Conservation (phyloP, 2,888 invertebrate genomes). For the Melieria picta region DNA sequence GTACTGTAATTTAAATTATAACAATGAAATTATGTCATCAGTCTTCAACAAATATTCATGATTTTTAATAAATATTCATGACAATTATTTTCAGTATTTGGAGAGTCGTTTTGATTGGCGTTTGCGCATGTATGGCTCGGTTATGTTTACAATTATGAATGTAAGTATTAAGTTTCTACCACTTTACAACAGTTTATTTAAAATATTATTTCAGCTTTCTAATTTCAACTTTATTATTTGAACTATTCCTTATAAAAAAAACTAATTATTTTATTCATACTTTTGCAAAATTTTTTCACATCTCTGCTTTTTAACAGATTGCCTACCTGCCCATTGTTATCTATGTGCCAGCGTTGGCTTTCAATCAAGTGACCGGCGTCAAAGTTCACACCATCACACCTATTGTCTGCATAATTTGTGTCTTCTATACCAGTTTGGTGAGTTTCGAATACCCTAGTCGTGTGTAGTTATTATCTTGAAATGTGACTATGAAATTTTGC, state of each 20-base stretch:
- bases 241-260: neutral
- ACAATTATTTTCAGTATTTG: slow-evolving; percentile 70
- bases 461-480: too few relatives aligned
- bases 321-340: slow-evolving; percentile 83
- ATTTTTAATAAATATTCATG: neutral
- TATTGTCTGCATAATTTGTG: slow-evolving; percentile 84
- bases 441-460: slow-evolving; percentile 55
- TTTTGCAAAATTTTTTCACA: neutral
- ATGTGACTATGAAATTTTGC: too few relatives aligned
- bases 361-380: slow-evolving; percentile 88
- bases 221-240: slow-evolving; percentile 1
- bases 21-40: too few relatives aligned
- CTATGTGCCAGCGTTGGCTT: slow-evolving; percentile 81
- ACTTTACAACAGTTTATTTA: neutral
- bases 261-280: neutral
- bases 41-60: neutral
- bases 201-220: too few relatives aligned
- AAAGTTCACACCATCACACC: slow-evolving; percentile 85
- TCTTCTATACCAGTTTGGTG: slow-evolving; percentile 86
- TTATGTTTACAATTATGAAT: slow-evolving; percentile 77
- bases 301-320: slow-evolving; percentile 68
- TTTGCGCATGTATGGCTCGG: slow-evolving; percentile 77
- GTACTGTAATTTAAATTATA: too few relatives aligned
- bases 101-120: slow-evolving; percentile 76
- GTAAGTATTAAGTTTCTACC: slow-evolving; percentile 67